Conservation (phyloP, 1,140 invertebrate genomes). For the Bombus impatiens region DNA sequence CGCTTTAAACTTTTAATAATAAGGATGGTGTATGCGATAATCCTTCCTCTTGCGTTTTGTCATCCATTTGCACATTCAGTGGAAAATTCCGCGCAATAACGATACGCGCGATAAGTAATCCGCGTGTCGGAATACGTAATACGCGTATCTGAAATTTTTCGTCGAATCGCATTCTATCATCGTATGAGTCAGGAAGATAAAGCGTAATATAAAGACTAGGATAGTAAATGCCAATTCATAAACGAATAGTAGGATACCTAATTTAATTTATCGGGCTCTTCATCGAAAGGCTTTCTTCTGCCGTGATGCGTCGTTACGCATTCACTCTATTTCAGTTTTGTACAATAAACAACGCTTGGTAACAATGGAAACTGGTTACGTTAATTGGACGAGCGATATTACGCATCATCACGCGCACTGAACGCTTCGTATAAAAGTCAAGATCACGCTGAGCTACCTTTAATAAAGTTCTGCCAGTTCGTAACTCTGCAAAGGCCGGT, state of each 20-base stretch:
- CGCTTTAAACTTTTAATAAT: constrained; percentile 40
- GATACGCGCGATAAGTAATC: too few species aligned
- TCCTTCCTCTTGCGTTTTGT: neutral
- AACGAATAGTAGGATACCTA: neutral
- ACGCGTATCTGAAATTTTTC: too few species aligned
- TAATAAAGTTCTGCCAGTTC: neutral
- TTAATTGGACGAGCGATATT: constrained; percentile 7
- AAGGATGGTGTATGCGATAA: constrained; percentile 44
- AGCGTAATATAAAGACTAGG: too few species aligned
- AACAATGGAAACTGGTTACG: neutral
- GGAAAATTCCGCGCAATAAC: constrained; percentile 14
- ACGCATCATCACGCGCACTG: neutral
- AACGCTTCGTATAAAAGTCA: neutral
- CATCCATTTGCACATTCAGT: neutral
- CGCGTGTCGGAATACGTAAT: too few species aligned
- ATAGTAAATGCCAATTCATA: neutral
- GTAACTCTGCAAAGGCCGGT: neutral
- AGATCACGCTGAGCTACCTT: neutral
- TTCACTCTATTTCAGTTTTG: neutral
- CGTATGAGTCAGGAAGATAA: neutral
- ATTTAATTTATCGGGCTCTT: neutral
- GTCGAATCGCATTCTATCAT: neutral
- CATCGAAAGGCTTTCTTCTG: neutral
- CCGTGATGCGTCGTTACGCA: too few species aligned
- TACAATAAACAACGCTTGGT: neutral